These are phyloP conservation scores for Argya squamiceps DNA, from an alignment of 2,797 vertebrate species.

Conservation along the genomic window DNA sequence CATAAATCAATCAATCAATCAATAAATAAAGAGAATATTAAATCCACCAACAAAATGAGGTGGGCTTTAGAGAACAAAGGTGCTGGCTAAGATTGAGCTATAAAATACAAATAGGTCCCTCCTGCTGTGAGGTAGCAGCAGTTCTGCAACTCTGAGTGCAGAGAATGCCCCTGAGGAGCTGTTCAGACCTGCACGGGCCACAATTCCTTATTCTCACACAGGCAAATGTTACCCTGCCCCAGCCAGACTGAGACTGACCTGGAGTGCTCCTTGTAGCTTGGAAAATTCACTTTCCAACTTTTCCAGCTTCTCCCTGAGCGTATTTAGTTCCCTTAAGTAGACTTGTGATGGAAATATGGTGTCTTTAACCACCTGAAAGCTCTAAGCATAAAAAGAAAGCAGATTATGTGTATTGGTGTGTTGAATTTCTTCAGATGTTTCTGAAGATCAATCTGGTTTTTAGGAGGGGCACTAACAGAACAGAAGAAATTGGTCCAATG, in stretches of 20 bases:
- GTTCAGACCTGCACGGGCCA: background rate
- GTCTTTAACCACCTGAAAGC: constrained; percentile 66
- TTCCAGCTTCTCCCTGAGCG: constrained; percentile 73
- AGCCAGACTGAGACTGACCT: constrained; percentile 54
- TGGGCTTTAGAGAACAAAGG: background rate
- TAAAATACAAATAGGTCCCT: background rate
- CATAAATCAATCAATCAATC: no score
- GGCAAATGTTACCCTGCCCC: background rate
- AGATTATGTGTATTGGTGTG: constrained; percentile 27
- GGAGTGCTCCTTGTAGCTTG: constrained; percentile 67
- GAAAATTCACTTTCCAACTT: constrained; percentile 79
- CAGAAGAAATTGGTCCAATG: background rate
- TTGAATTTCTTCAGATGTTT: constrained; percentile 78
- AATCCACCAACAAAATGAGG: background rate
- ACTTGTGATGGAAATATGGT: constrained; percentile 71
- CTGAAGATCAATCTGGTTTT: constrained; percentile 73
- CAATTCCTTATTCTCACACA: background rate
- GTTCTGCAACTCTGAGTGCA: background rate
- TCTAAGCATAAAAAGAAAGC: constrained; percentile 63
- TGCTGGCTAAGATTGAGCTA: background rate
- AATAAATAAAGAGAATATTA: background rate
- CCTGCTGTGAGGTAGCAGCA: background rate
- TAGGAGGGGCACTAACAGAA: constrained; percentile 60
- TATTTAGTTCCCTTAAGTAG: constrained; percentile 69
- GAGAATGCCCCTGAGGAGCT: background rate